Conservation (phyloP, 2,797 vertebrate genomes). For the Spheniscus humboldti region DNA sequence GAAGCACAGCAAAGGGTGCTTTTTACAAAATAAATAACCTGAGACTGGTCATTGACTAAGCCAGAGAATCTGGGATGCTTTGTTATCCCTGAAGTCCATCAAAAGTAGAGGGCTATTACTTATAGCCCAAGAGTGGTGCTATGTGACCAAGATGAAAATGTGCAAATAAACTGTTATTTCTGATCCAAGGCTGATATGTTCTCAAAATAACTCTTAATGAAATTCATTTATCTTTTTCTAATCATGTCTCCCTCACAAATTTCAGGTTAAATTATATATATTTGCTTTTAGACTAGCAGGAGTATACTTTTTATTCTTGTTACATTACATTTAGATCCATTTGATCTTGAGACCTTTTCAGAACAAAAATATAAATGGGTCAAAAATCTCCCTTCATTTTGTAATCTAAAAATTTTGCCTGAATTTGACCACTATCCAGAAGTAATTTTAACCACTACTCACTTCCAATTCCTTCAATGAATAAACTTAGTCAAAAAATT, state of each 20-base stretch:
- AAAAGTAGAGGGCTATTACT: not conserved
- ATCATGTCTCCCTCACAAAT: not conserved
- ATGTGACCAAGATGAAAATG: not conserved
- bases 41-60: not conserved
- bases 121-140: not conserved
- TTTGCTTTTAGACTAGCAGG: not conserved
- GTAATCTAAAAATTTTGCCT: not conserved
- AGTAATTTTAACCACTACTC: not conserved
- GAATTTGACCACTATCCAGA: not conserved
- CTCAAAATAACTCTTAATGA: not conserved
- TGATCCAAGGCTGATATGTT: not conserved
- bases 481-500: not conserved
- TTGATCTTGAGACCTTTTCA: not conserved
- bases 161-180: not conserved
- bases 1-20: not conserved
- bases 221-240: not conserved
- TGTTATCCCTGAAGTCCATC: not conserved
- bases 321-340: not conserved
- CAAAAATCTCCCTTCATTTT: not conserved
- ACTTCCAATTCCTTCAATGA: not conserved
- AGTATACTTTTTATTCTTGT: not conserved
- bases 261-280: not conserved
- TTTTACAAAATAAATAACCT: not conserved
- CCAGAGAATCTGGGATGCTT: not conserved
- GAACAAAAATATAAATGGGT: not conserved